Conservation (phyloP, 2,113 vertebrate species). For the Mirounga angustirostris region DNA sequence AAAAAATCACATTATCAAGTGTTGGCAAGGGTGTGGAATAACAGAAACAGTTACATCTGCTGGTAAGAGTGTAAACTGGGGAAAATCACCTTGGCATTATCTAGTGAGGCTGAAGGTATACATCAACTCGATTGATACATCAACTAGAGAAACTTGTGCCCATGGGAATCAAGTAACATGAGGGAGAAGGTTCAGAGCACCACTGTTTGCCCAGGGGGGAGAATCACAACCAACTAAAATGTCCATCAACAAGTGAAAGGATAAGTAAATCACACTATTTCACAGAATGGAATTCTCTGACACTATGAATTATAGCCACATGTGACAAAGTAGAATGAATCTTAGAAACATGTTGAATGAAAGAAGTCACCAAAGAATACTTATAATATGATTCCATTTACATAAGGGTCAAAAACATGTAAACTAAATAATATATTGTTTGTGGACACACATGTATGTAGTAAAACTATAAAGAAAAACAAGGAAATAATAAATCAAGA, state of each 20-base stretch:
- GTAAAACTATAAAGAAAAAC: conserved; percentile 28
- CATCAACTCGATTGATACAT: background rate
- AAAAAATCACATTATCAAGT: background rate
- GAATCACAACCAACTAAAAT: background rate
- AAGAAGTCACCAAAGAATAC: conserved; percentile 2
- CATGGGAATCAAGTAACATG: background rate
- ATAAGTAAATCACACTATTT: background rate
- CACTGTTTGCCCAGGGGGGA: background rate
- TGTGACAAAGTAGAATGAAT: background rate
- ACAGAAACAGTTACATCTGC: background rate
- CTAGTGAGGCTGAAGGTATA: background rate
- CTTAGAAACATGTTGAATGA: background rate
- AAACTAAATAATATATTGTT: background rate
- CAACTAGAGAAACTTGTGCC: background rate
- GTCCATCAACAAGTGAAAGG: background rate
- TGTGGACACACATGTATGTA: background rate
- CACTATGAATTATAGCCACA: background rate
- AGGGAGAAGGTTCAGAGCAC: background rate
- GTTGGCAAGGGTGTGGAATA: background rate
- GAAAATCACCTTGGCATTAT: background rate
- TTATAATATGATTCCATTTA: background rate
- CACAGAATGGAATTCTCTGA: background rate
- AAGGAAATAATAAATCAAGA: background rate
- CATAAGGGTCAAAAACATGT: background rate
- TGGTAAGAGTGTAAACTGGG: background rate